Evolutionary conservation across 2,797 vertebrate species (phyloP).

Genomic region (Rallus crepitans): DNA sequence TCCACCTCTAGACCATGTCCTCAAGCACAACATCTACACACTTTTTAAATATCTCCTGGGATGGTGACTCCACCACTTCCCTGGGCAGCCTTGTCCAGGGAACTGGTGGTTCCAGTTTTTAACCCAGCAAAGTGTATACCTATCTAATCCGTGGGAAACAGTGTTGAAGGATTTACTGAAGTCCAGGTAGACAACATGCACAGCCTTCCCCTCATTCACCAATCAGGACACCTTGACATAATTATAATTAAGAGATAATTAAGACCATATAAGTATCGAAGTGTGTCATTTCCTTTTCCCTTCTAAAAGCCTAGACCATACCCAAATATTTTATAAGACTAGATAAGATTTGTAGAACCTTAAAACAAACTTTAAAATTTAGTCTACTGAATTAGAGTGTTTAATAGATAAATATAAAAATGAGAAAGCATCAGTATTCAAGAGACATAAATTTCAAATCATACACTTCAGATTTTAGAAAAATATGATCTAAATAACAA

Average conservation of each 20-base stretch:
- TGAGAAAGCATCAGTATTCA: background rate
- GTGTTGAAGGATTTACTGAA: no score
- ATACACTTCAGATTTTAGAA: background rate
- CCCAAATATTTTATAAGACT: background rate
- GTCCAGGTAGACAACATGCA: no score
- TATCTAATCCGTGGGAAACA: no score
- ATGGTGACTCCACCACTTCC: no score
- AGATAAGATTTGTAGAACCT: background rate
- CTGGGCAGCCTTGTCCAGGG: no score
- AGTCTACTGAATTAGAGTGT: background rate
- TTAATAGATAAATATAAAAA: background rate
- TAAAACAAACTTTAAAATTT: background rate
- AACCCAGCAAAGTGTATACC: no score
- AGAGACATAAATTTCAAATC: background rate
- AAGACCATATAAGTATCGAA: background rate
- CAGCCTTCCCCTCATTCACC: no score
- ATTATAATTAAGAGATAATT: background rate
- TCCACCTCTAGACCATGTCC: no score
- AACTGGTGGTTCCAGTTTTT: no score
- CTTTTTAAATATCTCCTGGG: no score
- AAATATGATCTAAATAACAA: background rate
- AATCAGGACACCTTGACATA: no score
- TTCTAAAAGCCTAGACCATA: background rate
- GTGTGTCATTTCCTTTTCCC: fast-evolving
- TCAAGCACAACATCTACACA: no score